Percentiles rank a stretch among this genome's conserved stretches.
Conservation (phyloP, 2,113 vertebrate genomes). For the Zapus hudsonius region DNA sequence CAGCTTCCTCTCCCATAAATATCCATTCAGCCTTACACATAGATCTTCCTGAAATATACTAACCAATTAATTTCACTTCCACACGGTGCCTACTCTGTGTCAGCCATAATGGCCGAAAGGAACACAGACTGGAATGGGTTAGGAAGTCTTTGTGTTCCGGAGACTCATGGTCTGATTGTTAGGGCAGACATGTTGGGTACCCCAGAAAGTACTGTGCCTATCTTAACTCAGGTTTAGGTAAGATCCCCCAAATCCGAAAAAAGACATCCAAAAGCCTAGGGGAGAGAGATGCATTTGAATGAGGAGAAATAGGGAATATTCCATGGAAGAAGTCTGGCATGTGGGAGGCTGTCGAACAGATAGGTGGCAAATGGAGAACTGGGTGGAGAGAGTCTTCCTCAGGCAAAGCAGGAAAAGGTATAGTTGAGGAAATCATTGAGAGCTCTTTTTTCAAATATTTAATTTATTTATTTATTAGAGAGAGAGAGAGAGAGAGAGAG, state of each 20-base stretch:
- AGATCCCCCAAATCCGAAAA: neutral
- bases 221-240: neutral
- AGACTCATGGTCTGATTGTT: neutral
- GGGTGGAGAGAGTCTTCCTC: neutral
- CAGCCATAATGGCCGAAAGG: neutral
- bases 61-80: slow-evolving; percentile 65
- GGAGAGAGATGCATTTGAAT: neutral
- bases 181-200: too few species aligned
- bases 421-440: neutral
- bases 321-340: neutral
- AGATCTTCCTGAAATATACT: slow-evolving; percentile 66
- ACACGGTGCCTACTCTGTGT: neutral
- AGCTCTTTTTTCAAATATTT: too few species aligned
- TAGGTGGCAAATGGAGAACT: neutral
- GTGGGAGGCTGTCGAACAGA: neutral
- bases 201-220: neutral
- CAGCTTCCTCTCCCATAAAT: slow-evolving; percentile 68
- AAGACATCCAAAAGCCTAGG: neutral
- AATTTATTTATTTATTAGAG: too few species aligned
- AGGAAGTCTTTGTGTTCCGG: neutral
- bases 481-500: too few species aligned
- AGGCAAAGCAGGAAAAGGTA: neutral
- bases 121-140: neutral
- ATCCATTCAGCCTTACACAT: slow-evolving; percentile 67
- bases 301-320: neutral